phyloP scores from a whole-genome alignment of 2,113 vertebrate genomes.

The Chamaetylas fuelleborni region DNA sequence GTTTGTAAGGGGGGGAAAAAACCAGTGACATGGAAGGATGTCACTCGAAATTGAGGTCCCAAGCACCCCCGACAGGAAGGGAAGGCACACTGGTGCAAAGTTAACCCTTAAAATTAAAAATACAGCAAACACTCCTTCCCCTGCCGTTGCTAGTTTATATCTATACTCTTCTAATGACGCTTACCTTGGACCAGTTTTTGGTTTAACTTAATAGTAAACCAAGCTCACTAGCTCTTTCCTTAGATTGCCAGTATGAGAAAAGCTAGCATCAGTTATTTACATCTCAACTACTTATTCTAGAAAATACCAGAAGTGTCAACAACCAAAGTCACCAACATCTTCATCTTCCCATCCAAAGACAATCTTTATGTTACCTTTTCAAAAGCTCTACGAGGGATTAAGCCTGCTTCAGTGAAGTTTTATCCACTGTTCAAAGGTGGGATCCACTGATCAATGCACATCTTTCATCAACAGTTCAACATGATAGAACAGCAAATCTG shows the following conservation, averaged over 20 bases:
- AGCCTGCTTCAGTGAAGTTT: slow-evolving; percentile 34
- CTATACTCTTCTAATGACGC: slow-evolving; percentile 48
- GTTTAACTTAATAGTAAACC: slow-evolving; percentile 39
- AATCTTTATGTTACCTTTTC: not conserved
- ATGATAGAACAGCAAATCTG: not conserved
- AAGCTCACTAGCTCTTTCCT: slow-evolving; percentile 40
- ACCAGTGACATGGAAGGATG: slow-evolving; percentile 35
- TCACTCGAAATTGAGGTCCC: slow-evolving; percentile 59
- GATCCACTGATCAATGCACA: slow-evolving; percentile 27
- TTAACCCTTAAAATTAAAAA: slow-evolving; percentile 43
- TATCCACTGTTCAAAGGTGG: slow-evolving; percentile 4
- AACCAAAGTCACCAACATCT: slow-evolving; percentile 35
- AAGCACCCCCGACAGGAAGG: slow-evolving; percentile 62
- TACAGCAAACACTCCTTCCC: slow-evolving; percentile 51
- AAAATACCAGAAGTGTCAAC: slow-evolving; percentile 42
- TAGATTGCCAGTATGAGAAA: slow-evolving; percentile 33
- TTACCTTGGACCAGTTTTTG: slow-evolving; percentile 55
- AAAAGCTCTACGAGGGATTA: slow-evolving; percentile 32
- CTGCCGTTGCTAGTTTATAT: slow-evolving; percentile 48
- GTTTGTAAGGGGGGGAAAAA: slow-evolving; percentile 44
- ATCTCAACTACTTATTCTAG: slow-evolving; percentile 56
- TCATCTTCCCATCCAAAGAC: not conserved
- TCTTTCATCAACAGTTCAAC: slow-evolving; percentile 47
- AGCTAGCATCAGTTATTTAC: slow-evolving; percentile 57
- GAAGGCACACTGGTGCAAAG: slow-evolving; percentile 81